phyloP scores from a whole-genome alignment of 2,113 vertebrate species.

The Ahaetulla prasina region DNA sequence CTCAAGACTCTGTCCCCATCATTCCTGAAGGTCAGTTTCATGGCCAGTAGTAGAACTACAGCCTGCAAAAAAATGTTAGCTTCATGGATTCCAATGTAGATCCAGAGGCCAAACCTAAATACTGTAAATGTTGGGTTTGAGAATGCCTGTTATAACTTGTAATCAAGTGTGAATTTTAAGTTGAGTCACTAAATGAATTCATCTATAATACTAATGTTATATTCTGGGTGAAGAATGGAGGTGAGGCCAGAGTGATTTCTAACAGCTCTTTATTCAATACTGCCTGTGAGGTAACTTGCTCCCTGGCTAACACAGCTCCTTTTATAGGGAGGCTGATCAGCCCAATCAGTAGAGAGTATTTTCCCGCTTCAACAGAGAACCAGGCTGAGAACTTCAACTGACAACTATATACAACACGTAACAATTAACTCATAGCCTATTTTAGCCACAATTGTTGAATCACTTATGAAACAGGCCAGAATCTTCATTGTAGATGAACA shows the following conservation, averaged over 20 bases:
- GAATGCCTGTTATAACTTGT: background rate
- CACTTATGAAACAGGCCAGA: background rate
- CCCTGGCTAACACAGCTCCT: too few species aligned
- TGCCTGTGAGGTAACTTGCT: too few species aligned
- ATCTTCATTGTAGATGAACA: background rate
- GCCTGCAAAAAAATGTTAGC: background rate
- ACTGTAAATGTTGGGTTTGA: background rate
- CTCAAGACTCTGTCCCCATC: background rate
- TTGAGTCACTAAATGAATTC: background rate
- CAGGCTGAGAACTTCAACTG: too few species aligned
- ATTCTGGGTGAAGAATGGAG: too few species aligned
- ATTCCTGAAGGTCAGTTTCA: constrained; percentile 23
- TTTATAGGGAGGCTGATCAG: too few species aligned
- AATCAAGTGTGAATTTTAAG: background rate
- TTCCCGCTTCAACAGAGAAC: too few species aligned
- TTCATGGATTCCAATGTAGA: background rate
- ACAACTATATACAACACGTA: too few species aligned
- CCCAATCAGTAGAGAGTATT: too few species aligned
- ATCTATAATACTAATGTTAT: too few species aligned
- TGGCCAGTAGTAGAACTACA: background rate
- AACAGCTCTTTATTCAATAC: too few species aligned
- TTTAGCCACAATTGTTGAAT: background rate
- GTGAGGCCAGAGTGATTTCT: too few species aligned
- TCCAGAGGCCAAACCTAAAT: background rate
- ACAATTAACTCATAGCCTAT: background rate